These are phyloP conservation scores for Macrochelys suwanniensis DNA, from an alignment of 2,797 vertebrate species.

Conservation along the genomic window DNA sequence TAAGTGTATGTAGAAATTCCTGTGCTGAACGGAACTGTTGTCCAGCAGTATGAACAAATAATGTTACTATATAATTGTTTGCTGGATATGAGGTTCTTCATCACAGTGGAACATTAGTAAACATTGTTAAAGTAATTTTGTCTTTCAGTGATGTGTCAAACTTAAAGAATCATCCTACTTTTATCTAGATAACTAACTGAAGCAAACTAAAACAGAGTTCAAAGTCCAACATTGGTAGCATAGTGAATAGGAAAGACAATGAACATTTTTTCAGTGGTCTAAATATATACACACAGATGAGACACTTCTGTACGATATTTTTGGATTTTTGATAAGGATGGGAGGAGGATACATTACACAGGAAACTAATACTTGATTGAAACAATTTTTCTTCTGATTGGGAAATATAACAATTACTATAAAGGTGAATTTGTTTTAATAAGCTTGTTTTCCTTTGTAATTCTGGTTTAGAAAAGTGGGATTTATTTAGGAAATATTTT, in stretches of 20 bases:
- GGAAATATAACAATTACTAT: not conserved
- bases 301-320: not conserved
- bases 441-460: not conserved
- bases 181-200: not conserved
- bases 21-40: not conserved
- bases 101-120: not conserved
- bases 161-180: not conserved
- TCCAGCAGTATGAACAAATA: not conserved
- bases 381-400: not conserved
- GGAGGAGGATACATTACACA: not conserved
- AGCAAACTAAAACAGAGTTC: not conserved
- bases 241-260: not conserved
- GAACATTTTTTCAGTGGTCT: too few relatives aligned
- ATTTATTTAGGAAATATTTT: not conserved
- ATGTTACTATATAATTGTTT: not conserved
- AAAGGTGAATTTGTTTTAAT: not conserved
- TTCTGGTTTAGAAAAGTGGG: not conserved
- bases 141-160: not conserved
- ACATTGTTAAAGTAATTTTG: not conserved
- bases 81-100: not conserved
- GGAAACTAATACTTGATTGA: not conserved
- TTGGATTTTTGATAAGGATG: not conserved
- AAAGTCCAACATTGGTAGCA: not conserved
- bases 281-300: not conserved
- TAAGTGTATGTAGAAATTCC: not conserved